A percentile compares a stretch with the other conserved stretches of the same genome.
phyloP scores from a whole-genome alignment of 2,888 invertebrate genomes.

The Lithophane semibrunnea region DNA sequence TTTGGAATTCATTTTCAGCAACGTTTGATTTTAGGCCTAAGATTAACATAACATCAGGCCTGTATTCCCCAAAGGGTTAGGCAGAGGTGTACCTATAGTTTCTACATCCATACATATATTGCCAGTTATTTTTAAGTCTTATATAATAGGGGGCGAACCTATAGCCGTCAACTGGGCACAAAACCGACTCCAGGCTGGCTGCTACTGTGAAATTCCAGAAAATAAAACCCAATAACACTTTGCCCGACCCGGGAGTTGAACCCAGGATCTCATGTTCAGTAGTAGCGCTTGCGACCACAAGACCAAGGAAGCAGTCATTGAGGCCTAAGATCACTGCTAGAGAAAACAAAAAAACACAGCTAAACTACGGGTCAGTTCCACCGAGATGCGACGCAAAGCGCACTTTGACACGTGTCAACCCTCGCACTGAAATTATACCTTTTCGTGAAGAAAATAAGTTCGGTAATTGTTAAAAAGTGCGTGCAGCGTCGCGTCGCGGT shows the following conservation, averaged over 20 bases:
- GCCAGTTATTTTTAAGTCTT: background rate
- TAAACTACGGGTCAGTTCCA: too few relatives aligned
- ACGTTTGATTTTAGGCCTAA: background rate
- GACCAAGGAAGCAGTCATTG: background rate
- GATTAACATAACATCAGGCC: background rate
- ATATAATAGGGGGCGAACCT: background rate
- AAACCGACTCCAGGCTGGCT: background rate
- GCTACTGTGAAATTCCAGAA: background rate
- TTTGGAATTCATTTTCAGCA: background rate
- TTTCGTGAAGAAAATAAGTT: too few relatives aligned
- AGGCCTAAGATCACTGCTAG: background rate
- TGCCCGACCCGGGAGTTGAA: background rate
- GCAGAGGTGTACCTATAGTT: background rate
- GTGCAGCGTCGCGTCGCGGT: too few relatives aligned
- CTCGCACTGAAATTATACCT: too few relatives aligned
- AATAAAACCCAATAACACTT: background rate
- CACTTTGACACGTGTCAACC: too few relatives aligned
- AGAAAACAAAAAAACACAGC: background rate
- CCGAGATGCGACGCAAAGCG: too few relatives aligned
- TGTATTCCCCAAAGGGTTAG: background rate
- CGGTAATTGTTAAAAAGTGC: too few relatives aligned
- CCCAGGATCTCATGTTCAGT: background rate
- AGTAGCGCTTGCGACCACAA: background rate
- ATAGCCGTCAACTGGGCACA: background rate
- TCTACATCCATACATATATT: background rate